Evolutionary conservation across 2,888 invertebrate genomes (phyloP), one percentile per base, ranked within the genome.

Genomic region (Drosophila mayaguana): DNA sequence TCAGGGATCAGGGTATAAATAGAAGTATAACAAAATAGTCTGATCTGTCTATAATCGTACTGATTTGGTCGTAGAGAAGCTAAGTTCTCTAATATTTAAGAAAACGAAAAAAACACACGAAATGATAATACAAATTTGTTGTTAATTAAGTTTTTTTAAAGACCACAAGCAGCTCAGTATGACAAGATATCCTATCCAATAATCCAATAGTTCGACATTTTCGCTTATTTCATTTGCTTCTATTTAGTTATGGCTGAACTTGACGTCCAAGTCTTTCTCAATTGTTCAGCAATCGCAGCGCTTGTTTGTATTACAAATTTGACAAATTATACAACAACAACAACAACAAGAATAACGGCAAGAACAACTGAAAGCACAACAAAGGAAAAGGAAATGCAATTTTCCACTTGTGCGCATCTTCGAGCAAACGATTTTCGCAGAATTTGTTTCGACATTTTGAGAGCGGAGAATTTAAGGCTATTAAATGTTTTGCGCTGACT

Each of bases 351-450:
- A n/a, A 22, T 16, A 34, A 14, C n/a, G 34, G 25, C 16, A 11
- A 18, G 20, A 9, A 36, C 2, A 48, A 25, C 22, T 11, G 34
- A 12, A 34, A 12, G 14, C 34, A 46, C 16, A 54, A 54, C 18
- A 61, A 32, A 25, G 32, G 22, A 12, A 68, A 62, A 59, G 63
- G 57, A 81, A 82, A 81, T 82, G 88, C 82, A 87, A 82, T 82
- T 82, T 87, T 87, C 88, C 88, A 87, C 57, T 83, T 81, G 81
- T 64, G 64, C 64, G 82, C 81, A 54, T 65, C 65, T 57, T 53
- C n/a, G 22, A 62, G 40, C 18, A 64, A 68, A 18, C 46, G 68
- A 77, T 55, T 68, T 68, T 59, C 25, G 18, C 46, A 5, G 61
- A 53, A 75, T 76, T 67, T 63, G 43, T 64, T 72, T 76, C 36